Evolutionary conservation across 2,113 vertebrate species (phyloP), one percentile per base, ranked within the genome.

Genomic region (Hemicordylus capensis): DNA sequence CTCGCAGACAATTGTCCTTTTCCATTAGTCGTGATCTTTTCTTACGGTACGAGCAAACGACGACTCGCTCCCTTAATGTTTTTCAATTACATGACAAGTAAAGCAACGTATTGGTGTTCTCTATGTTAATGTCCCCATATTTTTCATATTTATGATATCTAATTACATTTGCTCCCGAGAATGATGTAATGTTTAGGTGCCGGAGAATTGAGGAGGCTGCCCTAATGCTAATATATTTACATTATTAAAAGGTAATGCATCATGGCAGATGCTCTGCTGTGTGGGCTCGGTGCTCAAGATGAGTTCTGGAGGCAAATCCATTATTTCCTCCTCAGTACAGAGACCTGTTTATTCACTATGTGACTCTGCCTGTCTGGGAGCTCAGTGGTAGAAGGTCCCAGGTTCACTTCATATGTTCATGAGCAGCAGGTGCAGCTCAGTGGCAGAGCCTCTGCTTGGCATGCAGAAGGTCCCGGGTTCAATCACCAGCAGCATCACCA

Each of bases 91-190:
- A 44, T 70, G 76, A 85, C 91, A 95, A 84, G 88, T 80, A 95
- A 92, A 93, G 92, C 88, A 90, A 92, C 83, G 84, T 87, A 89
- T 90, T 78, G 87, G 90, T 78, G 75, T 83, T 94, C 82, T 88
- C 61, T 80, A 70, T 91, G 74, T 74, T 93, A 94, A 95, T 88
- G 66, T 39, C 88, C 74, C 20, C 0, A 54, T 92, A 92, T 93
- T 94, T 94, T 93, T 96, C 92, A 96, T 87, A 91, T 95, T 94
- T 96, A 91, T 87, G 86, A 44, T 95, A 93, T 89, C 89, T 95
- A 95, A 96, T 95, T 93, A 91, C 84, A n/a, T 89, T 93, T 93
- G 34, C 85, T 92, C 5, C 87, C 85, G 79, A 90, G 93, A 88
- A 86, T 93, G 93, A 95, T 94, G 81, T 88, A 95, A 96, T 88